Evolutionary conservation across 2,113 vertebrate genomes (phyloP).

Genomic region (Drymodes brunneopygia): DNA sequence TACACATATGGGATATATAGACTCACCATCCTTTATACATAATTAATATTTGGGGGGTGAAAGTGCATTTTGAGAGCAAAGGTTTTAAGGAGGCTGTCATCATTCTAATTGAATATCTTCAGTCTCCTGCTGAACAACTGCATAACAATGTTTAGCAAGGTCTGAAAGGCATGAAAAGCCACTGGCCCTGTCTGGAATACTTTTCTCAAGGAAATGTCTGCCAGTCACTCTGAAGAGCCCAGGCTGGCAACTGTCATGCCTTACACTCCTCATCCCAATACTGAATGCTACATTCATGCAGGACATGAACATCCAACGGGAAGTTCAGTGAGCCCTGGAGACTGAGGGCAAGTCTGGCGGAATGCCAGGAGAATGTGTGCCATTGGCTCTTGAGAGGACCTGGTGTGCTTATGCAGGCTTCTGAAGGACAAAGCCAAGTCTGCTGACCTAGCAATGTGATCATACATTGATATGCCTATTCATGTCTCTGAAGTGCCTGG

Average conservation of each 20-base stretch:
- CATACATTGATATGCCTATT: neutral
- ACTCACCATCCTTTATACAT: neutral
- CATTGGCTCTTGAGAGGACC: neutral
- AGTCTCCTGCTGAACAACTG: neutral
- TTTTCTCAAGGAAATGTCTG: neutral
- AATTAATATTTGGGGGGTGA: neutral
- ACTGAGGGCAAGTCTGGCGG: neutral
- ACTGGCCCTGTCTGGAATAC: neutral
- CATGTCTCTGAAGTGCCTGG: neutral
- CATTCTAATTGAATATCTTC: neutral
- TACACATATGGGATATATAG: rapidly evolving
- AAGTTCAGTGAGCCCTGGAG: neutral
- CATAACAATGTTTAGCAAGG: neutral
- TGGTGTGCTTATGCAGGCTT: neutral
- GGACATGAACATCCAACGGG: neutral
- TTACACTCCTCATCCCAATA: neutral
- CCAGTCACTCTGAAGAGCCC: neutral
- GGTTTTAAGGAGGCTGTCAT: neutral
- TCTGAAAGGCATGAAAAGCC: neutral
- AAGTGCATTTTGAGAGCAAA: neutral
- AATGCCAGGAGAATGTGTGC: neutral
- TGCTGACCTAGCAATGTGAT: neutral
- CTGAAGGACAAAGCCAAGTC: neutral
- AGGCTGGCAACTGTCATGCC: neutral
- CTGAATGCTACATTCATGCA: neutral